Conservation (phyloP, 2,113 vertebrate species). For the Istiophorus platypterus region DNA sequence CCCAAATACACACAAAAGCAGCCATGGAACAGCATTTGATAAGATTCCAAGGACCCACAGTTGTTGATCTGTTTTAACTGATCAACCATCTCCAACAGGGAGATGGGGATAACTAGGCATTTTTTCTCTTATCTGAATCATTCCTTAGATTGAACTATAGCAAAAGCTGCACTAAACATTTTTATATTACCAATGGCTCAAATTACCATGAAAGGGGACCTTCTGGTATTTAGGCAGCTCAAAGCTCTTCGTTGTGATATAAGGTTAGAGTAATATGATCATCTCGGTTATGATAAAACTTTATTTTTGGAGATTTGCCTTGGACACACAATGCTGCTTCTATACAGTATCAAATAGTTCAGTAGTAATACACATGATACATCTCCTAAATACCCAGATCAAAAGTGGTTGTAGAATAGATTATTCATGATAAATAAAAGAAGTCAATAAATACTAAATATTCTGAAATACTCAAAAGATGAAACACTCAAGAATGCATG, state of each 20-base stretch:
- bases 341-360: neutral
- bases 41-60: neutral
- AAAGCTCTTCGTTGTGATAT: neutral
- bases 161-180: neutral
- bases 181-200: neutral
- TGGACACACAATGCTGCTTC: neutral
- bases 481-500: too few species aligned
- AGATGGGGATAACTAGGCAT: neutral
- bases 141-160: too few species aligned
- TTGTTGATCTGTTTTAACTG: conserved; percentile 10
- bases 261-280: too few species aligned
- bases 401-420: too few species aligned
- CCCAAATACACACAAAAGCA: conserved; percentile 1
- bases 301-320: neutral
- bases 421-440: neutral
- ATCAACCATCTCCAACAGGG: neutral
- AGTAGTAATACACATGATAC: neutral
- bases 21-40: neutral
- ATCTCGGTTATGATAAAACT: neutral
- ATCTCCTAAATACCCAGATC: neutral
- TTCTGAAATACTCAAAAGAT: too few species aligned
- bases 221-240: neutral
- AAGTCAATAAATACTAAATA: neutral
- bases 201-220: neutral
- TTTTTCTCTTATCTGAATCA: neutral